Evolutionary conservation across 92 coral and sea anemone species (phyloP).

Genomic region (Epizoanthus illoricatus): DNA sequence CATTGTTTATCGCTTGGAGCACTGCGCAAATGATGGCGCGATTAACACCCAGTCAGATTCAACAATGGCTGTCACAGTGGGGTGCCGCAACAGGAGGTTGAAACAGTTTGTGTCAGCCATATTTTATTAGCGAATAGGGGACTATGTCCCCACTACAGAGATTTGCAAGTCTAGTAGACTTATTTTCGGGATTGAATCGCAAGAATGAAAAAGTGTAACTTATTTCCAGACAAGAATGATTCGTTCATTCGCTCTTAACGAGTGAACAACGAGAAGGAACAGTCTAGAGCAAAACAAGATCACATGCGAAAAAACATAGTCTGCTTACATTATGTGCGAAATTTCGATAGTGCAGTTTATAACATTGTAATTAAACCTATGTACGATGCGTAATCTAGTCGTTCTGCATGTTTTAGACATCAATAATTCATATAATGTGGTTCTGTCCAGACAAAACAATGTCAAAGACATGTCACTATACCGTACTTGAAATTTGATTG

Average conservation of each 20-base stretch:
- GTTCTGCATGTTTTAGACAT: too few species aligned
- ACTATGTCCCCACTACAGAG: neutral
- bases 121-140: too few species aligned
- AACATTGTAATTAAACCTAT: too few species aligned
- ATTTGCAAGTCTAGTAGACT: neutral
- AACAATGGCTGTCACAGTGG: neutral
- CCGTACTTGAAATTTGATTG: too few species aligned
- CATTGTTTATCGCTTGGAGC: conserved; percentile 1
- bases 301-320: neutral
- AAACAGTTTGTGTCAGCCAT: neutral
- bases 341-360: neutral
- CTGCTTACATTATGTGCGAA: too few species aligned
- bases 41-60: neutral
- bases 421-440: too few species aligned
- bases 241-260: neutral
- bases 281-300: neutral
- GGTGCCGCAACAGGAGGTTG: neutral
- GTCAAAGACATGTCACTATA: too few species aligned
- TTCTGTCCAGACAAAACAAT: too few species aligned
- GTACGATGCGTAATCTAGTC: too few species aligned
- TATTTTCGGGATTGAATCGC: too few species aligned
- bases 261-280: neutral
- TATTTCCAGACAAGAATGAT: neutral
- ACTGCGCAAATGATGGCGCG: neutral
- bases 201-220: neutral